Conservation (phyloP, 1,140 invertebrate species). For the Phenacoccus solenopsis region DNA sequence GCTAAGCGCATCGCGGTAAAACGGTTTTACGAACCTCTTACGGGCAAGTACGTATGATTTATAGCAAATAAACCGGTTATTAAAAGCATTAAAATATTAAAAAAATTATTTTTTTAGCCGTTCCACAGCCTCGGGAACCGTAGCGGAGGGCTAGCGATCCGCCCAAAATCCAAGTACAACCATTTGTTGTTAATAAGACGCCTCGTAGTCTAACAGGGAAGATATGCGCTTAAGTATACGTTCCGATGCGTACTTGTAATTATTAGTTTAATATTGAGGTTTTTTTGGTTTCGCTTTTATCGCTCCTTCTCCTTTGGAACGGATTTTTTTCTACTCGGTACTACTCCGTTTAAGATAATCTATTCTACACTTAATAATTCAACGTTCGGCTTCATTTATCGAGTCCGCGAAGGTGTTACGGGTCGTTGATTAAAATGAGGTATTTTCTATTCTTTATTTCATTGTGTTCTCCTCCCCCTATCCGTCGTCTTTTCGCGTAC, state of each 20-base stretch:
- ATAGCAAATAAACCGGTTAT: conserved; percentile 15
- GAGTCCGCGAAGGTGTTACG: conserved; percentile 1
- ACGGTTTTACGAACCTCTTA: conserved; percentile 1
- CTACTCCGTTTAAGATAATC: conserved; percentile 8
- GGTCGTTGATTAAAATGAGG: not conserved
- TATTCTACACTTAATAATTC: conserved; percentile 17
- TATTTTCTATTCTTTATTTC: not conserved
- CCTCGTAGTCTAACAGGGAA: conserved; percentile 12
- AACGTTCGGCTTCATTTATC: conserved; percentile 8
- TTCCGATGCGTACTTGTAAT: conserved; percentile 11
- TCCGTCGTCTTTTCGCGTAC: too few species aligned
- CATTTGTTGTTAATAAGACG: conserved; percentile 15
- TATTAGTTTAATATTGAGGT: conserved; percentile 11
- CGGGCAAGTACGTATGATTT: conserved; percentile 10
- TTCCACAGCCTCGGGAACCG: conserved; percentile 7
- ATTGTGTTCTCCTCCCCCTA: too few species aligned
- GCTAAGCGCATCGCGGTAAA: not conserved
- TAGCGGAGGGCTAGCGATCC: conserved; percentile 4
- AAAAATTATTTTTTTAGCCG: conserved; percentile 7
- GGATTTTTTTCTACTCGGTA: not conserved
- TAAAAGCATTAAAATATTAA: conserved; percentile 17
- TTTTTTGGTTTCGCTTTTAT: not conserved
- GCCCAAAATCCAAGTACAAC: conserved; percentile 10
- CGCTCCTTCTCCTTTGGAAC: not conserved
- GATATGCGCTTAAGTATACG: not conserved